A percentile compares a stretch with the other conserved stretches of the same genome.
Conservation (phyloP, 2,797 vertebrate genomes). For the Pangasius krempfi region DNA sequence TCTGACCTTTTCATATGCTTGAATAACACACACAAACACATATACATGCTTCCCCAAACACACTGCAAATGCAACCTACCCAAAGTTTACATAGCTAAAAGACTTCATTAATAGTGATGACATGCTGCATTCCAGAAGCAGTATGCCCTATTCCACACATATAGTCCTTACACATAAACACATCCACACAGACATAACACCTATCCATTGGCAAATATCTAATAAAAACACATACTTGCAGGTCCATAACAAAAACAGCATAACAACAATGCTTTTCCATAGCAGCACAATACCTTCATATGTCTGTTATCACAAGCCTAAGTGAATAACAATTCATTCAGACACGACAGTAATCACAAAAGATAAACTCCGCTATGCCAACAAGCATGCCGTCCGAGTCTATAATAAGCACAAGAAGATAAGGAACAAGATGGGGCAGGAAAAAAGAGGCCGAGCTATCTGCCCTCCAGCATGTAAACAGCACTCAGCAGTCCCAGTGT, state of each 20-base stretch:
- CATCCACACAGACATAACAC: constrained; percentile 4
- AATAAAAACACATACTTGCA: neutral
- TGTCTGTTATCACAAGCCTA: neutral
- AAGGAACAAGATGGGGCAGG: constrained; percentile 53
- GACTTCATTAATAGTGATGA: constrained; percentile 22
- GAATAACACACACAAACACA: constrained; percentile 5
- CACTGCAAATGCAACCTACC: neutral
- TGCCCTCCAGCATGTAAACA: constrained; percentile 43
- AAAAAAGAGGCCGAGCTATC: constrained; percentile 41
- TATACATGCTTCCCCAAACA: neutral
- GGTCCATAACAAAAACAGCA: neutral
- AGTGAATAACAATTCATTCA: constrained; percentile 17
- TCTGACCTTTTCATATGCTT: constrained; percentile 3
- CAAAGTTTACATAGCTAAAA: constrained; percentile 42
- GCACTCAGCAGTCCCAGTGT: constrained; percentile 8
- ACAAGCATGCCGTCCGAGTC: neutral
- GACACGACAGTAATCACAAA: constrained; percentile 17
- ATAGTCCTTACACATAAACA: neutral
- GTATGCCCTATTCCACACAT: neutral
- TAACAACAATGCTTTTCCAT: neutral
- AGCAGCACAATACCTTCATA: neutral
- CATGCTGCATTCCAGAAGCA: constrained; percentile 29
- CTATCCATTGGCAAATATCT: neutral
- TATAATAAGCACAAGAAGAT: constrained; percentile 47
- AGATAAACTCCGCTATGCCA: constrained; percentile 29